A percentile compares a stretch with the other conserved stretches of the same genome.
Evolutionary conservation across 2,797 vertebrate species (phyloP).

Genomic region (Sebastolobus alascanus): DNA sequence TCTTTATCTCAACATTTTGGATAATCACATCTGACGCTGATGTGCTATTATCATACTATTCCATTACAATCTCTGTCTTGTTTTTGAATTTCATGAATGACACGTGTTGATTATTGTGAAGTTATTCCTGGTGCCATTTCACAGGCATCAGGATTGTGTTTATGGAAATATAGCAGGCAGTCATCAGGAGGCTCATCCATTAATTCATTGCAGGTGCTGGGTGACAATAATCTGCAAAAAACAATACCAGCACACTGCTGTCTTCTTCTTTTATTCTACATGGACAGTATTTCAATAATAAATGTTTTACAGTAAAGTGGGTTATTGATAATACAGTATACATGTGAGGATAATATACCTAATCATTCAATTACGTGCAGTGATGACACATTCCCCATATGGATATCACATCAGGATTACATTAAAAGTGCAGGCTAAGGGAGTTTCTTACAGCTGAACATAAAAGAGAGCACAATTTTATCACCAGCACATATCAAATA

Average conservation of each 20-base stretch:
- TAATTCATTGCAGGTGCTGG: neutral
- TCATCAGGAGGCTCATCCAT: neutral
- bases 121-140: neutral
- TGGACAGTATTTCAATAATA: neutral
- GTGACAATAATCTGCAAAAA: neutral
- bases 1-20: neutral
- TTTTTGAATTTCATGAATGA: neutral
- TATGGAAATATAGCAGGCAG: constrained; percentile 1
- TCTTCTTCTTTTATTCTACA: neutral
- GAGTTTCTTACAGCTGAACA: neutral
- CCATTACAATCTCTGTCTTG: neutral
- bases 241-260: neutral
- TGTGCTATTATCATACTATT: neutral
- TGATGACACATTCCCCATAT: neutral
- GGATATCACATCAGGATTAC: neutral
- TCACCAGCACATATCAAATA: neutral
- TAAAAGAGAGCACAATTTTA: neutral
- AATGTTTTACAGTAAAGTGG: neutral
- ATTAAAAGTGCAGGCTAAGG: neutral
- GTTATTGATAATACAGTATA: neutral
- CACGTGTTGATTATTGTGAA: neutral
- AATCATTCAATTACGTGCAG: neutral
- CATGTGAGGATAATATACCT: neutral
- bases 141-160: neutral
- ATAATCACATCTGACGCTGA: constrained; percentile 8